phyloP scores from a whole-genome alignment of 2,888 invertebrate genomes.

The Andrena bucephala region DNA sequence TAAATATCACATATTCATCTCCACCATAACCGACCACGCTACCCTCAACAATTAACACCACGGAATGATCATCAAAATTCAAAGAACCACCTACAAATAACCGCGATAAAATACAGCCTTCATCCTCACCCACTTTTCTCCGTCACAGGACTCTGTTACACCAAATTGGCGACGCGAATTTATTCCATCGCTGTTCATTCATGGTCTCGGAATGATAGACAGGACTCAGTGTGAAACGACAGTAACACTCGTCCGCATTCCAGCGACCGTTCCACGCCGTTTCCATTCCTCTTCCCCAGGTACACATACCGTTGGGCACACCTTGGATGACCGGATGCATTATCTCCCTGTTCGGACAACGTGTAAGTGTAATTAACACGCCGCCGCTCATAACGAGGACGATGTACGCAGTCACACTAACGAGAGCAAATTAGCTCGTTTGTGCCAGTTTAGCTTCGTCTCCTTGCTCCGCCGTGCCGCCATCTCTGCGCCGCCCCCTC shows the following conservation, averaged over 20 bases:
- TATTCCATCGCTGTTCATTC: not conserved
- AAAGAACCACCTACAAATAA: too few relatives aligned
- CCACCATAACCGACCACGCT: too few relatives aligned
- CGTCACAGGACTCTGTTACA: too few relatives aligned
- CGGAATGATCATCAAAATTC: too few relatives aligned
- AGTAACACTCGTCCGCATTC: conserved; percentile 44
- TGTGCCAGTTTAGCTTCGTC: conserved; percentile 76
- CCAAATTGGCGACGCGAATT: not conserved
- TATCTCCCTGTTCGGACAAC: conserved; percentile 78
- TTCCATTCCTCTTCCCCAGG: conserved; percentile 59
- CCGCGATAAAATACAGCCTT: too few relatives aligned
- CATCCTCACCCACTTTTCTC: too few relatives aligned
- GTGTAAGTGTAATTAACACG: conserved; percentile 80
- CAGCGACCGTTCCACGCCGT: conserved; percentile 38
- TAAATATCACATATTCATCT: too few relatives aligned
- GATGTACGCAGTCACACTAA: conserved; percentile 77
- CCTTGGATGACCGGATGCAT: conserved; percentile 75
- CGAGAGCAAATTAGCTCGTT: conserved; percentile 81
- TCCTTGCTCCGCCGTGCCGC: conserved; percentile 67
- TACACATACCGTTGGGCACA: conserved; percentile 57
- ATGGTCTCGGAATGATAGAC: not conserved
- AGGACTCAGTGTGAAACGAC: conserved; percentile 8
- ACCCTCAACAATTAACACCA: too few relatives aligned
- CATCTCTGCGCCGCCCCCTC: conserved; percentile 51
- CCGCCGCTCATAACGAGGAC: conserved; percentile 75